Base-by-base conservation (phyloP, 2,888 invertebrate species). In the Lepetodrilus schrolli region DNA sequence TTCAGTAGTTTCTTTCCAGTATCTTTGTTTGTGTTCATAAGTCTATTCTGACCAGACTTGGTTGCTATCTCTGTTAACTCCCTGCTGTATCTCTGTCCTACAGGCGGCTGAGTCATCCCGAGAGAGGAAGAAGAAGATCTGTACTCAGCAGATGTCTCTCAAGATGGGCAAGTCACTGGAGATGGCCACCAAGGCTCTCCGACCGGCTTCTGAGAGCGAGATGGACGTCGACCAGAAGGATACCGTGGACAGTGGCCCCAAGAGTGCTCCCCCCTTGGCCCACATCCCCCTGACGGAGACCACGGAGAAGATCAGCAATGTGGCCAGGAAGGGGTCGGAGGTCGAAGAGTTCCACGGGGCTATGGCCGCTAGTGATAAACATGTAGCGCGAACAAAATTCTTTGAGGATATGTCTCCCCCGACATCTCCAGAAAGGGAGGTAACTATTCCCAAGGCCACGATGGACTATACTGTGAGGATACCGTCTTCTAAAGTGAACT, bases 151-250 rank as follows among this genome's bases (percentile, higher is more conserved):
- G 37, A 88, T 87, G 68, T 77, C 86, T 8, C 73, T 87, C n/a
- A 80, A 84, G 65, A 88, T 88, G 78, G 86, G 87, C 20, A 88
- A 87, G 73, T 81, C 84, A 8, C 75, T 89, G 20, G 89, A 88
- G 74, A 74, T 87, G 30, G 87, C 88, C 13, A 76, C 77, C 23
- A 82, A 82, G 70, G 79, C 81, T 17, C 75, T 85, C 49, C 83
- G 82, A 72, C 77, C 84, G 20, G 43, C 43, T 3, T 37, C 70
- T 1, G 51, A 70, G 37, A 34, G 73, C 10, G 66, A 66, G 13
- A 7, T 30, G n/a, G 66, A 74, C 13, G 26, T 13, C 21, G 68
- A 69, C 20, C 17, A 37, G 37, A 23, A 34, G 20, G 58, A 58
- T 34, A 30, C 2, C 0, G 26, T 58, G 17, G 58, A 58, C 34